Conservation (phyloP, 1,140 invertebrate species). For the Scylla paramamosain region DNA sequence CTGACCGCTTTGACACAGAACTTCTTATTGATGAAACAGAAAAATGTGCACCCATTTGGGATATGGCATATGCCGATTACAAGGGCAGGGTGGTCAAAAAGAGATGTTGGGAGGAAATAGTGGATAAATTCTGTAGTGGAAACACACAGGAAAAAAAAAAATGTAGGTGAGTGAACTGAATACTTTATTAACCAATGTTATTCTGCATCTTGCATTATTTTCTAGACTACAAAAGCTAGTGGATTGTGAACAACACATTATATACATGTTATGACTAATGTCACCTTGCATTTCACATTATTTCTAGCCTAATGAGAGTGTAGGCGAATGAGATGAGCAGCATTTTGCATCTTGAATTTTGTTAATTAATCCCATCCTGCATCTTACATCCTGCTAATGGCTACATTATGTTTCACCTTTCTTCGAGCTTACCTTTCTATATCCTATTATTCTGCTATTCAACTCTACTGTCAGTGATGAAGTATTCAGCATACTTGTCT, state of each 20-base stretch:
- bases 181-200: too few species aligned
- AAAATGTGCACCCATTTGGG: constrained; percentile 49
- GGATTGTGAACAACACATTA: too few species aligned
- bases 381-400: too few species aligned
- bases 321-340: too few species aligned
- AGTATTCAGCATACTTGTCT: not conserved
- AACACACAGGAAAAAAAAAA: constrained; percentile 4
- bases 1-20: constrained; percentile 37
- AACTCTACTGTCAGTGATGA: not conserved
- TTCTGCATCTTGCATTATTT: too few species aligned
- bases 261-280: too few species aligned
- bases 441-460: not conserved
- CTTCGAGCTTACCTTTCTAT: not conserved
- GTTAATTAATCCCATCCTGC: too few species aligned
- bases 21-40: constrained; percentile 39
- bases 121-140: constrained; percentile 39
- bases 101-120: constrained; percentile 45
- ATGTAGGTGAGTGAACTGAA: constrained; percentile 45
- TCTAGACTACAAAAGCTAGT: too few species aligned
- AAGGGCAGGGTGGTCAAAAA: not conserved
- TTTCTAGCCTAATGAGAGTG: not conserved
- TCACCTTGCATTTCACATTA: too few species aligned
- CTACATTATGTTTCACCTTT: too few species aligned
- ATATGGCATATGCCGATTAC: not conserved
- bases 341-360: too few species aligned